Percentiles rank a stretch among this genome's conserved stretches.
These are phyloP conservation scores for Aepyceros melampus DNA, from an alignment of 2,113 vertebrate species.

Conservation along the genomic window DNA sequence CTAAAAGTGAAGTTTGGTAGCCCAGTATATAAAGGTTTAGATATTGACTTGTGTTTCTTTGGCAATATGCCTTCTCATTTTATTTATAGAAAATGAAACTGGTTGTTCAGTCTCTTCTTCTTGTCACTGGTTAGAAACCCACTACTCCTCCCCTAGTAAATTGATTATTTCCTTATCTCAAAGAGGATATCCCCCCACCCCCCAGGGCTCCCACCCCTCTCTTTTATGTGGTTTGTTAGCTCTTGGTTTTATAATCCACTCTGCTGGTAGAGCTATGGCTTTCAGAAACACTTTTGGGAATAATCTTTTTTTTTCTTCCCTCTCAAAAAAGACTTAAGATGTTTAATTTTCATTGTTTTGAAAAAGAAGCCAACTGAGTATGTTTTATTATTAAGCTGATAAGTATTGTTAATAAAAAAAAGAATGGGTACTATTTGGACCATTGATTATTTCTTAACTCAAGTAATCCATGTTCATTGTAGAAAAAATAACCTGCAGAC, in stretches of 20 bases:
- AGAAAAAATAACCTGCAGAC: background rate
- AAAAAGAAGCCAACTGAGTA: background rate
- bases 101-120: conserved; percentile 71
- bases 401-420: background rate
- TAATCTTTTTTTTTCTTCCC: background rate
- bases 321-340: background rate
- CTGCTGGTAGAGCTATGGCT: background rate
- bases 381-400: conserved; percentile 16
- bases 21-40: conserved; percentile 68
- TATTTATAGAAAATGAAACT: conserved; percentile 80
- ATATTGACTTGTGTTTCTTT: conserved; percentile 78
- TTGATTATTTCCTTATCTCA: conserved; percentile 69
- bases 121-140: conserved; percentile 72
- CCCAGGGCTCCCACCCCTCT: background rate
- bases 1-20: conserved; percentile 84
- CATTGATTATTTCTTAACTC: background rate
- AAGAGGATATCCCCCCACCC: background rate
- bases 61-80: conserved; percentile 68
- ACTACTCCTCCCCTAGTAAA: conserved; percentile 63
- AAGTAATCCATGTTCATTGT: background rate
- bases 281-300: conserved; percentile 34
- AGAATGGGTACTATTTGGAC: background rate
- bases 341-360: background rate
- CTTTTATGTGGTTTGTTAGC: background rate
- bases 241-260: background rate